Base-by-base conservation (phyloP, 1,140 invertebrate genomes). In the Papilio machaon region DNA sequence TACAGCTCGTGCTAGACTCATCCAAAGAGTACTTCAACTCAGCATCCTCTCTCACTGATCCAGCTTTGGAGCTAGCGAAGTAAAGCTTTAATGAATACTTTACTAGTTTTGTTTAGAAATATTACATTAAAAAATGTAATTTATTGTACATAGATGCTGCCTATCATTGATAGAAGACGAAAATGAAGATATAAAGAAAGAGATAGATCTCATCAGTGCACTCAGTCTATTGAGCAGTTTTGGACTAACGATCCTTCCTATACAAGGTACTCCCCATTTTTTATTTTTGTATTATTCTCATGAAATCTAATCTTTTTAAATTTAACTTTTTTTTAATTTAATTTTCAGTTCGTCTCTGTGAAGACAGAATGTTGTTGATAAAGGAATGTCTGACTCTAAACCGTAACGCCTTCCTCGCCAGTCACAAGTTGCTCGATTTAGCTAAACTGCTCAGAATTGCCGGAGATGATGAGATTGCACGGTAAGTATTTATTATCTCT, bases 1-100 rank as follows among this genome's bases (percentile, higher is more conserved):
- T 90, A 1, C 74, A 89, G 23, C 83, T 93, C 8, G 88, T 90
- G 0, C 67, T 82, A 9, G 82, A 80, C 46, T 90, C 91, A 5
- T 87, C 91, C 1, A 87, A 58, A 19, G 91, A 94, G 80, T 94
- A 94, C 83, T 90, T 91, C 85, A 92, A 94, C 83, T 93, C 92
- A 0, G 89, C 91, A 0, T 90, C 88, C 3, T 84, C 85, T 3
- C 84, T 93, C 0, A 76, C 67, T 0, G 92, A 94, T 38, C 91
- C 91, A 0, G 90, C 88, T 0, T 80, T 94, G 81, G 87, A 92
- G 10, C 60, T 90, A 3, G 91, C 92, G 30, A 91, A 79, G 92
- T 92, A 73, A 84, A 10, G 38, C 30, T 30, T 30, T 7, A 6
- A 43, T 43, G 38, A 43, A 43, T 43, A 43, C 7, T 43, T 7